These are phyloP conservation scores for Ryuthela nishihirai DNA, from an alignment of 2,888 invertebrate species.

Conservation along the genomic window DNA sequence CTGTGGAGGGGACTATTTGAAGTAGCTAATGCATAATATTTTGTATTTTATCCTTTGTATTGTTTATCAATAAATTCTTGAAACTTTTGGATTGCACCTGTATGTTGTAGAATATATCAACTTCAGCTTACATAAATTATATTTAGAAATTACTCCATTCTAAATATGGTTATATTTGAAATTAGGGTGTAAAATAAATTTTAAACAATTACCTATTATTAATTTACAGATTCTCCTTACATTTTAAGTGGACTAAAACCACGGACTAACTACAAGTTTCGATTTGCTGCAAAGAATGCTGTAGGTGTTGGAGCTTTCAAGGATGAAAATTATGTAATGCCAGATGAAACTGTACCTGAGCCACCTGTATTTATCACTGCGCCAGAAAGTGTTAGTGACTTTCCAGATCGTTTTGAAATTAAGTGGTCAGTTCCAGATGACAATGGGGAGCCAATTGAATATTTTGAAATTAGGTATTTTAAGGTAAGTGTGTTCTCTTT, in stretches of 20 bases:
- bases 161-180: no score
- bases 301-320: constrained; percentile 76
- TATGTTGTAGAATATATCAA: no score
- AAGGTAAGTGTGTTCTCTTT: constrained; percentile 59
- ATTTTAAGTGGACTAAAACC: constrained; percentile 74
- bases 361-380: constrained; percentile 62
- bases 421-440: constrained; percentile 80
- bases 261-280: constrained; percentile 71
- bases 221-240: constrained; percentile 64
- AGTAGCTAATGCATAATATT: no score
- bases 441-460: constrained; percentile 82
- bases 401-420: constrained; percentile 66
- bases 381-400: constrained; percentile 55
- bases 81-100: no score
- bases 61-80: no score
- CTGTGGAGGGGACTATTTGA: no score
- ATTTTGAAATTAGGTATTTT: constrained; percentile 74
- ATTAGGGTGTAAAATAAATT: no score
- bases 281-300: constrained; percentile 77
- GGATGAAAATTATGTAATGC: constrained; percentile 65
- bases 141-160: no score
- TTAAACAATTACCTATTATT: no score
- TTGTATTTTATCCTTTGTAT: no score
- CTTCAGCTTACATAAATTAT: no score
- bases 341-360: constrained; percentile 70